Evolutionary conservation across 2,113 vertebrate genomes (phyloP), one percentile per base, ranked within the genome.

Genomic region (Prolemur simus): DNA sequence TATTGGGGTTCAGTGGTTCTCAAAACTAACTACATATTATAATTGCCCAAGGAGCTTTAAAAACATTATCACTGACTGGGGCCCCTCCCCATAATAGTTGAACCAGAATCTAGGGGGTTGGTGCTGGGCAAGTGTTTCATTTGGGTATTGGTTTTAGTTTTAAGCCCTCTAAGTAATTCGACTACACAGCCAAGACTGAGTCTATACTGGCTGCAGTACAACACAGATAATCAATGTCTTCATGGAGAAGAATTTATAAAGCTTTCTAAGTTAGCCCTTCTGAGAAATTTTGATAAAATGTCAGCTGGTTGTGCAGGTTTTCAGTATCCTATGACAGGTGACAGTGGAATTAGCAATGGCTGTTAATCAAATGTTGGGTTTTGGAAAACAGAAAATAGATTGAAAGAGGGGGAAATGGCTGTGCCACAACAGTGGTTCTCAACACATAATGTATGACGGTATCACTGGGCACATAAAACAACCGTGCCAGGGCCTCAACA

Each of bases 201-300:
- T 68, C 58, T 87, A 14, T 85, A 58, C 8, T 42, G 45, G 3
- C 63, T 66, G 7, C 92, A 52, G 37, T 29, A 88, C 4, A 69
- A 42, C 68, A 92, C 9, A 37, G 64, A 27, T 76, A 69, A 96
- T 89, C 45, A 71, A 45, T 95, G 93, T 93, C 76, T 89, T 92
- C 56, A 87, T 80, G 27, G 34, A 94, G 34, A 89, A 69, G 23
- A 87, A 84, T 77, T 5, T 42, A 80, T 68, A 89, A 37, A 37
- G 8, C 69, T 96, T 94, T 77, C 77, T 91, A 80, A 63, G 15
- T 29, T 87, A 14, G 45, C 0, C 25, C 56, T 17, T 5, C 47
- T 32, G 58, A 84, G 68, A 86, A 95, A 80, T 73, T 29, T 27
- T 87, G 34, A 87, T 89, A 78, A 86, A 95, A 95, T 68, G 5